Percentiles rank a stretch among this genome's conserved stretches.
Evolutionary conservation across 2,888 invertebrate species (phyloP).

Genomic region (Hemithea aestivaria): DNA sequence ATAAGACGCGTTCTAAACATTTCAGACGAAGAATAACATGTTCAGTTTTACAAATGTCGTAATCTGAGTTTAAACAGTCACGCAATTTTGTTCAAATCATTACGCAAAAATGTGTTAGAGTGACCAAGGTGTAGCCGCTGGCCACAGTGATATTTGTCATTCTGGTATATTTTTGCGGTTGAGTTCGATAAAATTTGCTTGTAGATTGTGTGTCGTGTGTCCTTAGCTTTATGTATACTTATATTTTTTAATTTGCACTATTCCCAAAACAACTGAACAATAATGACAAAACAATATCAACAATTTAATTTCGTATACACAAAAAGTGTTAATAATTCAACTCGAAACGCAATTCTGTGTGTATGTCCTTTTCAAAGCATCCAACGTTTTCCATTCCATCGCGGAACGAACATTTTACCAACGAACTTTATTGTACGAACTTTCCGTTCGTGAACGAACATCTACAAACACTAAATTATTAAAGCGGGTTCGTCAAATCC

Average conservation of each 20-base stretch:
- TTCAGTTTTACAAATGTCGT: too few relatives aligned
- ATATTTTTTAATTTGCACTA: slow-evolving; percentile 51
- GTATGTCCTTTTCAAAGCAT: slow-evolving; percentile 42
- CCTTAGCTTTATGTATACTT: not conserved
- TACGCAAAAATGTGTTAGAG: too few relatives aligned
- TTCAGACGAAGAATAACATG: too few relatives aligned
- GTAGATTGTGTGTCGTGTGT: too few relatives aligned
- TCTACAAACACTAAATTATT: slow-evolving; percentile 62
- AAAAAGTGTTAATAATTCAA: slow-evolving; percentile 37
- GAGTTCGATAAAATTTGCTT: too few relatives aligned
- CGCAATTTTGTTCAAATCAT: too few relatives aligned
- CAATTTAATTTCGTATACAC: slow-evolving; percentile 72
- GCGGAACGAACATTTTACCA: slow-evolving; percentile 15
- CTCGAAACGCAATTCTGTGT: slow-evolving; percentile 37
- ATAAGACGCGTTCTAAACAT: not conserved
- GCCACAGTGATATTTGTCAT: too few relatives aligned
- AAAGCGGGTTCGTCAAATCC: slow-evolving; percentile 72
- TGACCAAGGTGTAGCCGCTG: too few relatives aligned
- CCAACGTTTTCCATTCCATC: slow-evolving; percentile 3
- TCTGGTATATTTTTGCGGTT: too few relatives aligned
- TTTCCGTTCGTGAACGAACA: slow-evolving; percentile 31
- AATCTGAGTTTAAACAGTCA: too few relatives aligned
- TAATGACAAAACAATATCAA: slow-evolving; percentile 48
- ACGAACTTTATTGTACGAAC: slow-evolving; percentile 24
- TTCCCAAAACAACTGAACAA: slow-evolving; percentile 45